Evolutionary conservation across 2,888 invertebrate species (phyloP).

Genomic region (Lycophotia porphyrea): DNA sequence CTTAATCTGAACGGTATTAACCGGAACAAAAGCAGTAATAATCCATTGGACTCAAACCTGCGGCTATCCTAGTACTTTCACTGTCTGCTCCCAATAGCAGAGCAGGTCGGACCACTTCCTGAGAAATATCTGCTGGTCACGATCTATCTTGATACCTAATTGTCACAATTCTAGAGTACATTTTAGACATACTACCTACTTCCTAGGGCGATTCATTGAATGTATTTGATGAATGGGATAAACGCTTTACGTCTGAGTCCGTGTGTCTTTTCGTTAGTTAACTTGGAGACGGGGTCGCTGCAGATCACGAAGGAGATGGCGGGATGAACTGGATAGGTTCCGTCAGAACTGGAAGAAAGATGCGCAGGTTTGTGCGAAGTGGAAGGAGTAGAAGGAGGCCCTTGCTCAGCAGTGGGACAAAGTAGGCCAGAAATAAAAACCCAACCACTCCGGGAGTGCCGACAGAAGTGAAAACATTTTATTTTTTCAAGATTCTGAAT

Average conservation of each 20-base stretch:
- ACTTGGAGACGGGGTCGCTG: background rate
- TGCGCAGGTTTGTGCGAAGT: background rate
- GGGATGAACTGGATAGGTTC: background rate
- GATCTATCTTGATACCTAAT: constrained; percentile 36
- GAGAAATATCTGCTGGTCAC: constrained; percentile 58
- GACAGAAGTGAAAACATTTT: too few species aligned
- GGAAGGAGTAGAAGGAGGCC: background rate
- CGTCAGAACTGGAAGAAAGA: accelerated
- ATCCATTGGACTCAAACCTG: constrained; percentile 48
- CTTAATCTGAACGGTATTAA: background rate
- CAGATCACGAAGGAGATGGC: background rate
- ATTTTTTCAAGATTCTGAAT: too few species aligned
- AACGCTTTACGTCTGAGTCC: background rate
- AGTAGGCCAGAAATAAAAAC: background rate
- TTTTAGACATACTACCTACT: background rate
- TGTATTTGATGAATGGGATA: background rate
- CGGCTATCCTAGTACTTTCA: constrained; percentile 70
- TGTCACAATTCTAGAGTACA: background rate
- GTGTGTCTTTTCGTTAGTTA: background rate
- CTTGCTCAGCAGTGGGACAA: background rate
- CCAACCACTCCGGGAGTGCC: too few species aligned
- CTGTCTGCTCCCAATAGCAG: constrained; percentile 60
- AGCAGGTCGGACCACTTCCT: constrained; percentile 71
- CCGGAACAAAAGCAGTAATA: constrained; percentile 56
- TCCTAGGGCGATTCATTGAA: constrained; percentile 6